Percentiles rank a stretch among this genome's conserved stretches.
Evolutionary conservation across 64 coral and sea anemone genomes (phyloP).

Genomic region (Orbicella faveolata): DNA sequence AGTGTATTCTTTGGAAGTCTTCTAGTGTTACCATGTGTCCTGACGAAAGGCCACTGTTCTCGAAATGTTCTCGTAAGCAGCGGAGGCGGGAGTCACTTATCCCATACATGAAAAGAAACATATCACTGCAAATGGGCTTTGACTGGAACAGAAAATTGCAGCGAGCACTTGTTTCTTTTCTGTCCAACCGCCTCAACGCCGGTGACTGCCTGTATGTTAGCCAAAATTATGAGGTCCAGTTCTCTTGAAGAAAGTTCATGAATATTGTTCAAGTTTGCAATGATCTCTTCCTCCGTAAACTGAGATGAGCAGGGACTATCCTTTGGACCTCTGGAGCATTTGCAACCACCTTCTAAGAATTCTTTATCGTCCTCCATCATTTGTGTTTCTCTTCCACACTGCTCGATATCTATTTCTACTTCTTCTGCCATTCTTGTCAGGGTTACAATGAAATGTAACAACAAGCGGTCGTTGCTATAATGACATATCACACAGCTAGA

Average conservation of each 20-base stretch:
- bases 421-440: neutral
- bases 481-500: neutral
- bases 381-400: slow-evolving; percentile 4
- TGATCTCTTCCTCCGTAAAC: slow-evolving; percentile 15
- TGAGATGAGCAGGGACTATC: slow-evolving; percentile 1
- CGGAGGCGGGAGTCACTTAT: slow-evolving; percentile 37
- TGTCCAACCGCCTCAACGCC: neutral
- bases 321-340: slow-evolving; percentile 22
- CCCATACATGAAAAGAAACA: slow-evolving; percentile 46
- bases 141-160: slow-evolving; percentile 59
- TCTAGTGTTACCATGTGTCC: slow-evolving; percentile 51
- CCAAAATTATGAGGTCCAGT: slow-evolving; percentile 26
- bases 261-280: neutral
- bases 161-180: slow-evolving; percentile 44
- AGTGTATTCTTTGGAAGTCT: slow-evolving; percentile 35
- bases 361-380: slow-evolving; percentile 5
- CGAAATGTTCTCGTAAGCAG: slow-evolving; percentile 40
- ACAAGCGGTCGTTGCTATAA: neutral
- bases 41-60: slow-evolving; percentile 17
- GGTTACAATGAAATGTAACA: neutral
- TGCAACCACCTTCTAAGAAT: slow-evolving; percentile 1
- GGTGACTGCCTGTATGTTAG: slow-evolving; percentile 31
- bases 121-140: slow-evolving; percentile 37
- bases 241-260: slow-evolving; percentile 2
- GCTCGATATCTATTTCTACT: neutral